Base-by-base conservation (phyloP, 2,888 invertebrate species). In the Conistra vaccinii region DNA sequence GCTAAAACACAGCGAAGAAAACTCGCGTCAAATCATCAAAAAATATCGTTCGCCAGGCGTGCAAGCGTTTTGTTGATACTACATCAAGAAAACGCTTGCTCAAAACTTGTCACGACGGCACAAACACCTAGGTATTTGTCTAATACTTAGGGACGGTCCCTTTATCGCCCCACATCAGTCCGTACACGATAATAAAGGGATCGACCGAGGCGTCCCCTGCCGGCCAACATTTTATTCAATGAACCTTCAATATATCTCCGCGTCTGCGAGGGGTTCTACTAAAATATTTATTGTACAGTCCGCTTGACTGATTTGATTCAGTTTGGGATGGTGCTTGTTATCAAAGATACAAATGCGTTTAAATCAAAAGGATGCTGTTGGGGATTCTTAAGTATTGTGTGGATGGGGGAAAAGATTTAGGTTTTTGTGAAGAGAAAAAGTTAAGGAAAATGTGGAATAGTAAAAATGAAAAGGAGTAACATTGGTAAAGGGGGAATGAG, bases 161-260 rank as follows among this genome's bases (percentile, higher is more conserved):
- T 85, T 89, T 90, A 90, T 90, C 88, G 73, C 45, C 83, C 89
- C 83, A 88, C 90, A 92, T 93, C 92, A 90, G 90, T 89, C 91
- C 91, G 90, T 79, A 91, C 92, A 91, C 87, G 92, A 92, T 91
- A 93, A 92, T 92, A 93, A 93, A 93, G 92, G 93, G 90, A 89
- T 89, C 83, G 87, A 45, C 73, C 82, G 85, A 80, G 82, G 87
- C 88, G 81, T 87, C 85, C 89, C 89, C 79, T 76, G 78, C 88
- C 85, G 86, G 85, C 87, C 89, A 87, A 90, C 93, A 89, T 92
- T 94, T 93, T 92, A 93, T 94, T 93, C 93, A 94, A 94, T 94
- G 92, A 91, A 91, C 90, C 91, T 89, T 90, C 90, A 85, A 93
- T 93, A 92, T 92, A 91, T 92, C 89, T 90, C 78, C 74, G 63